Percentiles rank a stretch among this genome's conserved stretches.
Conservation (phyloP, 1,140 invertebrate genomes). For the Leptoteleia sp. region DNA sequence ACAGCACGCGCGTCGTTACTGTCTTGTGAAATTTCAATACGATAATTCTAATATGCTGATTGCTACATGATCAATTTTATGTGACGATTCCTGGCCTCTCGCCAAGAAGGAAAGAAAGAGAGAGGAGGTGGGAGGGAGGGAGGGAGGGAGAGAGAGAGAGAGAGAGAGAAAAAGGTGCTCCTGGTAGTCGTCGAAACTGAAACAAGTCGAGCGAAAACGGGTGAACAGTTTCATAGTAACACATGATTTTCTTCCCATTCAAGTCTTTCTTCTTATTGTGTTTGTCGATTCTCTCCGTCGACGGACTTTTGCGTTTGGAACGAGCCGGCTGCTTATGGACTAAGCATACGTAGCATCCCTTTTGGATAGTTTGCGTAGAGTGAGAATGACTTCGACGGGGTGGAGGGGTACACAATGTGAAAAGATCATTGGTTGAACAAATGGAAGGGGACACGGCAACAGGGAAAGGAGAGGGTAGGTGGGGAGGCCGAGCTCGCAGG, state of each 20-base stretch:
- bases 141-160: no score
- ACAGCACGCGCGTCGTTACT: no score
- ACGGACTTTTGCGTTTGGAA: conserved; percentile 45
- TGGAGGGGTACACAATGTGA: conserved; percentile 59
- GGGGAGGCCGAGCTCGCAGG: conserved; percentile 60
- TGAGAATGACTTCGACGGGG: conserved; percentile 59
- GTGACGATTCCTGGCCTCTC: not conserved
- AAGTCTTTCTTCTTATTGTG: conserved; percentile 46
- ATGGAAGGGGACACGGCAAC: conserved; percentile 67
- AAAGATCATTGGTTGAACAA: conserved; percentile 66
- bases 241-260: conserved; percentile 57
- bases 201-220: conserved; percentile 5
- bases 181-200: not conserved
- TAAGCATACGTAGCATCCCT: conserved; percentile 66
- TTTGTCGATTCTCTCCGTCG: conserved; percentile 57
- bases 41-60: not conserved
- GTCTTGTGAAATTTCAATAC: no score
- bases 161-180: no score
- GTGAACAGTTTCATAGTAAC: conserved; percentile 33
- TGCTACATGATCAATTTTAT: not conserved
- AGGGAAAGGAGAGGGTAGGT: conserved; percentile 68
- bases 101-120: not conserved
- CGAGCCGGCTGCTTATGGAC: conserved; percentile 54
- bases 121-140: no score
- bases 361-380: conserved; percentile 56